phyloP scores from a whole-genome alignment of 2,888 invertebrate genomes.

The Calephelis perditalis region DNA sequence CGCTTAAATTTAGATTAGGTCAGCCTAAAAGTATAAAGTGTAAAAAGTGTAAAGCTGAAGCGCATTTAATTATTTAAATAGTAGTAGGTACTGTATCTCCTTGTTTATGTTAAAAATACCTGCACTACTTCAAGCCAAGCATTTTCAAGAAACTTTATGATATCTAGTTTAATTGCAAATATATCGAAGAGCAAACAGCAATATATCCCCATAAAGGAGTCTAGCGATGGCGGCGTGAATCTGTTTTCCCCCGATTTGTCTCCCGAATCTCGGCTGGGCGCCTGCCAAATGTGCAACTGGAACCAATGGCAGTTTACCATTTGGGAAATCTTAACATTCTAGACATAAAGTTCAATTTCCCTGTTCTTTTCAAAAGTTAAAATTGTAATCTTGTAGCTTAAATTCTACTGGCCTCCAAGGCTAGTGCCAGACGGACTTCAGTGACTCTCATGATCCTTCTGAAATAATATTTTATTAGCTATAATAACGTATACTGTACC shows the following conservation, averaged over 20 bases:
- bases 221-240: conserved; percentile 61
- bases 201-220: conserved; percentile 36
- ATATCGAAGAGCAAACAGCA: conserved; percentile 31
- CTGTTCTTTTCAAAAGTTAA: conserved; percentile 16
- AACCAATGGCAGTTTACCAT: conserved; percentile 34
- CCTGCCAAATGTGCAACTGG: conserved; percentile 66
- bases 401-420: conserved; percentile 54
- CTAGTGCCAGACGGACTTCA: conserved; percentile 47
- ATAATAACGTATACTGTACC: conserved; percentile 45
- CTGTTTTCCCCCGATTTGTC: conserved; percentile 76
- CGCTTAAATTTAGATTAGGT: too few species aligned
- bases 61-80: too few species aligned
- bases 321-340: conserved; percentile 26
- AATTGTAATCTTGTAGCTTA: conserved; percentile 54
- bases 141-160: conserved; percentile 1
- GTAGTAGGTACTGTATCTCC: too few species aligned
- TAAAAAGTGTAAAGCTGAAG: too few species aligned
- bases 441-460: conserved; percentile 58
- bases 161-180: conserved; percentile 16
- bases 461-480: conserved; percentile 68
- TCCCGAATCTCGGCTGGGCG: conserved; percentile 67
- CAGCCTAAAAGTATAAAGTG: too few species aligned
- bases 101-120: too few species aligned
- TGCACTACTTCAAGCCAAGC: too few species aligned
- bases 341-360: conserved; percentile 35